phyloP scores from a whole-genome alignment of 37 sponge, comb jelly and placozoan genomes.

The Haliclona indistincta region DNA sequence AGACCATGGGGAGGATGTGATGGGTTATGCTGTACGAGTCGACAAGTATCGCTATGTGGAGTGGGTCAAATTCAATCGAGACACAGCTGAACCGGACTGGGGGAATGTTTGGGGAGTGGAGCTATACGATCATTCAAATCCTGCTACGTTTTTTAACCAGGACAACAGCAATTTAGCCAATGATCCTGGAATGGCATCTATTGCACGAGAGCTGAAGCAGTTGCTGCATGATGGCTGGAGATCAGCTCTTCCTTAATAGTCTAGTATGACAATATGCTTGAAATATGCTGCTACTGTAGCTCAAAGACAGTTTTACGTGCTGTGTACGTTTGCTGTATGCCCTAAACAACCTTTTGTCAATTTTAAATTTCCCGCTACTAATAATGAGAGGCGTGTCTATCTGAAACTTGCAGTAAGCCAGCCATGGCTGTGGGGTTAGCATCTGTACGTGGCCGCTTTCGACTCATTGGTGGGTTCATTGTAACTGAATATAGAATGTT shows the following conservation, averaged over 20 bases:
- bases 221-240: constrained; percentile 25
- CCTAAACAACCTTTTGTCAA: too few relatives aligned
- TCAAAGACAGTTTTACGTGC: too few relatives aligned
- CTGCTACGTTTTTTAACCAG: neutral
- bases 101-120: neutral
- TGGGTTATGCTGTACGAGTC: constrained; percentile 54
- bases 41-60: constrained; percentile 26
- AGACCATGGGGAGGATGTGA: constrained; percentile 34
- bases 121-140: constrained; percentile 24
- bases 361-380: too few relatives aligned
- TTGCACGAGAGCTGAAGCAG: constrained; percentile 5
- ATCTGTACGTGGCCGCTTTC: neutral
- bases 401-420: too few relatives aligned
- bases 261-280: too few relatives aligned
- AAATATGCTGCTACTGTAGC: too few relatives aligned
- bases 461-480: constrained; percentile 26
- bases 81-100: neutral
- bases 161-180: constrained; percentile 27
- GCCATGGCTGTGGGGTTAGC: neutral
- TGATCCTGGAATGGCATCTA: neutral
- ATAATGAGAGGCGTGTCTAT: too few relatives aligned
- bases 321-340: too few relatives aligned
- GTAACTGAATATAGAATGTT: neutral
- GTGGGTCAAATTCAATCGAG: constrained; percentile 9
- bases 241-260: constrained; percentile 7